Percentiles rank a stretch among this genome's conserved stretches.
phyloP scores from a whole-genome alignment of 2,888 invertebrate genomes.

The Polyploca ridens region DNA sequence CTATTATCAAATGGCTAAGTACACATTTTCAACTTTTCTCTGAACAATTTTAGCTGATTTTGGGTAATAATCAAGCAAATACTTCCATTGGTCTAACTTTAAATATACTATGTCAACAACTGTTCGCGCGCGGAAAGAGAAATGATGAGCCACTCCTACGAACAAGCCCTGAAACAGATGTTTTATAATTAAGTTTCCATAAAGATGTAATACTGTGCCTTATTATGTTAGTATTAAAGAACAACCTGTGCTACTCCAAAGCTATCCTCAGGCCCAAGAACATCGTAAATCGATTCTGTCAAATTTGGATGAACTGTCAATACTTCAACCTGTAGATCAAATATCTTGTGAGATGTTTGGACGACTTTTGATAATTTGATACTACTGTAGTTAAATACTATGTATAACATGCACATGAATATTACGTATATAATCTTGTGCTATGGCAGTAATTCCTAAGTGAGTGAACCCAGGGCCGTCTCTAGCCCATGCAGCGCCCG shows the following conservation, averaged over 20 bases:
- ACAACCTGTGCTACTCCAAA: slow-evolving; percentile 81
- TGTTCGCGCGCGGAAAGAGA: slow-evolving; percentile 81
- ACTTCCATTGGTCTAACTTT: slow-evolving; percentile 80
- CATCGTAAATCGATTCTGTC: slow-evolving; percentile 79
- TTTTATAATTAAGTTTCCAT: too few species aligned
- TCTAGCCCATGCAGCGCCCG: too few species aligned
- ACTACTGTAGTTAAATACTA: too few species aligned
- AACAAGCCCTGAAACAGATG: slow-evolving; percentile 79
- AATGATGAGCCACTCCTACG: slow-evolving; percentile 80
- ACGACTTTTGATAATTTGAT: too few species aligned
- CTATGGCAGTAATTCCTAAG: neutral
- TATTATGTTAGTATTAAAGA: neutral
- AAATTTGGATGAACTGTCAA: slow-evolving; percentile 80
- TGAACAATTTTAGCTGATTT: slow-evolving; percentile 70
- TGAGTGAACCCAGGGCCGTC: too few species aligned
- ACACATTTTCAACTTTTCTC: slow-evolving; percentile 75
- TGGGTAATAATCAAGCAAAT: slow-evolving; percentile 76
- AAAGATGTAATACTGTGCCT: too few species aligned
- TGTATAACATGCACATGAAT: too few species aligned
- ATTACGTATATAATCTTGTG: neutral
- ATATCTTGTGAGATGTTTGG: too few species aligned
- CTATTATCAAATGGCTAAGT: slow-evolving; percentile 63
- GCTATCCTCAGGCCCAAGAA: slow-evolving; percentile 80
- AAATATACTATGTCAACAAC: slow-evolving; percentile 80
- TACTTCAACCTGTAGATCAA: slow-evolving; percentile 74